Percentiles rank a stretch among this genome's conserved stretches.
Evolutionary conservation across 2,888 invertebrate genomes (phyloP).

Genomic region (Eudemis profundana): DNA sequence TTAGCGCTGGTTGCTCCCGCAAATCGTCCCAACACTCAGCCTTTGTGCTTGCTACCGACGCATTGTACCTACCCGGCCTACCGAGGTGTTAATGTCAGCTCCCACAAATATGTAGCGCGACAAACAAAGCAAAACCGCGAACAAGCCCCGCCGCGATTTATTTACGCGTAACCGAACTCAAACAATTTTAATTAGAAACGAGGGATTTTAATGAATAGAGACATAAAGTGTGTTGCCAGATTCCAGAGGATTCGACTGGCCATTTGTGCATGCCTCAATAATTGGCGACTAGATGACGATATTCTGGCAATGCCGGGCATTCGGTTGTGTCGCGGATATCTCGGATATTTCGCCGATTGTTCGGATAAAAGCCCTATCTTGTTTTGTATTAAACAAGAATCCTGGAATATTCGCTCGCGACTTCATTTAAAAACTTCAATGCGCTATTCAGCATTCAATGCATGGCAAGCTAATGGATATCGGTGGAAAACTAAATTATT

Average conservation of each 20-base stretch:
- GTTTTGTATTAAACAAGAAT: conserved; percentile 36
- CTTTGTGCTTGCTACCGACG: conserved; percentile 63
- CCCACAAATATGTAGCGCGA: conserved; percentile 69
- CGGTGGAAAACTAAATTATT: conserved; percentile 22
- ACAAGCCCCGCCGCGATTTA: conserved; percentile 66
- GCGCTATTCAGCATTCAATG: conserved; percentile 35
- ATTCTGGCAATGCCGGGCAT: conserved; percentile 63
- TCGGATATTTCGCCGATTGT: conserved; percentile 40
- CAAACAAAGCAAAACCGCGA: conserved; percentile 60
- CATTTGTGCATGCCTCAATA: conserved; percentile 68
- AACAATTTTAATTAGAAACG: conserved; percentile 78
- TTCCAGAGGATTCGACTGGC: conserved; percentile 60
- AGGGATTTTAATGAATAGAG: conserved; percentile 73
- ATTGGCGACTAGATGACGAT: conserved; percentile 74
- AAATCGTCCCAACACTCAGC: conserved; percentile 62
- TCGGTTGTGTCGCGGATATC: conserved; percentile 46
- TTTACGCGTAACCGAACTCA: conserved; percentile 62
- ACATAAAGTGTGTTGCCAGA: conserved; percentile 65
- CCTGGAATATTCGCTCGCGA: conserved; percentile 27
- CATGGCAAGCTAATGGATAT: conserved; percentile 19
- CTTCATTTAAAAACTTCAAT: conserved; percentile 38
- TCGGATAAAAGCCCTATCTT: conserved; percentile 21
- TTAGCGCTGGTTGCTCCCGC: conserved; percentile 65
- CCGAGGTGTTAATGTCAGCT: conserved; percentile 67
- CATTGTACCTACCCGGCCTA: conserved; percentile 57